A percentile compares a stretch with the other conserved stretches of the same genome.
Conservation (phyloP, 2,888 invertebrate species). For the Rhaphigaster nebulosa region DNA sequence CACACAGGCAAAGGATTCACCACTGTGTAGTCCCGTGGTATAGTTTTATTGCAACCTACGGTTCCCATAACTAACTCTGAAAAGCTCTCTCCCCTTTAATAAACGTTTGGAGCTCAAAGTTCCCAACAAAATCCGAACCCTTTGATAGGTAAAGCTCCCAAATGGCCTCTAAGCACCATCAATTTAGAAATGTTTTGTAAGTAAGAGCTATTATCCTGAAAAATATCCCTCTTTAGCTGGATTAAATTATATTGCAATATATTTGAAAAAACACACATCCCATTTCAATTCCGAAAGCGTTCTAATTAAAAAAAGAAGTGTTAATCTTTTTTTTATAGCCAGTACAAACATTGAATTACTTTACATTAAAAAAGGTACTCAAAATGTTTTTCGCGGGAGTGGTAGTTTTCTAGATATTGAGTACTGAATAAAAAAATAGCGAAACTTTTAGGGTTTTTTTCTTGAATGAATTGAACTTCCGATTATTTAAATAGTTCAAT, state of each 20-base stretch:
- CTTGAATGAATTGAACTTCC: no score
- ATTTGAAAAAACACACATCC: not conserved
- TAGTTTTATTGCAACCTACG: constrained; percentile 11
- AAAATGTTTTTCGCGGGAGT: no score
- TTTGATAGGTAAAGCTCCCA: constrained; percentile 14
- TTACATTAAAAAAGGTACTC: no score
- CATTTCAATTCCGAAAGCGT: not conserved
- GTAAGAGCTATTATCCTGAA: not conserved
- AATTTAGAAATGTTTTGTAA: constrained; percentile 4
- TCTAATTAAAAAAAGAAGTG: not conserved
- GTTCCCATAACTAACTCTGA: not conserved
- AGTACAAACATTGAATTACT: not conserved
- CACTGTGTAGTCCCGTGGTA: not conserved
- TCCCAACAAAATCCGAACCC: not conserved
- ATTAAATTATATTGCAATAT: not conserved
- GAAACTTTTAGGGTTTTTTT: no score
- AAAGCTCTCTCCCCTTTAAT: constrained; percentile 12
- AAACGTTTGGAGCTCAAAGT: constrained; percentile 10
- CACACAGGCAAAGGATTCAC: not conserved
- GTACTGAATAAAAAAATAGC: no score
- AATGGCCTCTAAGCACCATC: constrained; percentile 10
- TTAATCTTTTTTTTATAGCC: not conserved
- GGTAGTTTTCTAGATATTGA: no score
- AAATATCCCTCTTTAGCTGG: not conserved
- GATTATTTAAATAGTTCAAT: no score